Conservation (phyloP, 2,113 vertebrate genomes). For the Choloepus hoffmanni region DNA sequence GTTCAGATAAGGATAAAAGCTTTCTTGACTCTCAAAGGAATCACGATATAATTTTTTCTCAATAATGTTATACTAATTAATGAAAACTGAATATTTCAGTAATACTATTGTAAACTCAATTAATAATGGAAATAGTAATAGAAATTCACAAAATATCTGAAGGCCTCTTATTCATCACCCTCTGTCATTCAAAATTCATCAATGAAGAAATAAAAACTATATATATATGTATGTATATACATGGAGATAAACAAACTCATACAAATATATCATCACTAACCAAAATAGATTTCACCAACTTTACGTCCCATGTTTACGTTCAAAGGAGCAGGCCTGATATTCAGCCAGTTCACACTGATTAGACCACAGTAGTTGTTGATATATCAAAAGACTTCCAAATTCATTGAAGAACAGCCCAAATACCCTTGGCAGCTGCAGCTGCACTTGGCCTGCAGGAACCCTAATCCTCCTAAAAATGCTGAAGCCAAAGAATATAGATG, state of each 20-base stretch:
- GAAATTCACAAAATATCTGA: background rate
- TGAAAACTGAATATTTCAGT: background rate
- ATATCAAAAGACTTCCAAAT: background rate
- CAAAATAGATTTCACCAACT: background rate
- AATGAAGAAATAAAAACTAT: background rate
- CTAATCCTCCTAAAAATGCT: background rate
- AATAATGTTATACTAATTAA: background rate
- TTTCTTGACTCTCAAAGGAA: background rate
- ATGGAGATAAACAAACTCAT: background rate
- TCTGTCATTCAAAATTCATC: background rate
- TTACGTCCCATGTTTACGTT: background rate
- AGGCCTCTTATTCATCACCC: background rate
- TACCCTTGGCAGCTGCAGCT: background rate
- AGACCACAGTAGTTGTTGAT: background rate
- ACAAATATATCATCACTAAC: background rate
- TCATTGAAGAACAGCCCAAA: background rate
- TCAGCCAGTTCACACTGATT: background rate
- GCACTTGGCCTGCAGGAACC: background rate
- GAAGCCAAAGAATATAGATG: background rate
- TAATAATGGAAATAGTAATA: background rate
- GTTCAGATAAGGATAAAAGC: background rate
- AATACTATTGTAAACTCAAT: background rate
- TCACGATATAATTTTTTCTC: background rate
- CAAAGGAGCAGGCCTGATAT: background rate
- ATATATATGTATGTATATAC: background rate